Conservation (phyloP, 2,797 vertebrate species). For the Eremophila alpestris region DNA sequence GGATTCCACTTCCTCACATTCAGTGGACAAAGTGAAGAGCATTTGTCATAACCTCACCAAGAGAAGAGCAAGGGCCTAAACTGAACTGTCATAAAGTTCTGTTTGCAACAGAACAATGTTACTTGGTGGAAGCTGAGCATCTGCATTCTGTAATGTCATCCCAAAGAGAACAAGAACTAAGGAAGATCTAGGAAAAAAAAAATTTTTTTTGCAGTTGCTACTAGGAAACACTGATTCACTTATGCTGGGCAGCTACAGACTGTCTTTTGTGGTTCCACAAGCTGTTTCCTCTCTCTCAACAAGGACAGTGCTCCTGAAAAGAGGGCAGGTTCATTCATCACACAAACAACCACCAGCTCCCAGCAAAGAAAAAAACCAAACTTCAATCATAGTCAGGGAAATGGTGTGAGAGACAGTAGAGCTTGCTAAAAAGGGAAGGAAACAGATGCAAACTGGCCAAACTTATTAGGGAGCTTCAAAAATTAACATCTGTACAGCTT, state of each 20-base stretch:
- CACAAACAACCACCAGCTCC: neutral
- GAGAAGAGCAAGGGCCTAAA: neutral
- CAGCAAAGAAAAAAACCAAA: neutral
- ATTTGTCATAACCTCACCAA: neutral
- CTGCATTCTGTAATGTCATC: neutral
- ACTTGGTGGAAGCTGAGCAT: neutral
- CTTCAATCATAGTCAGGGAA: neutral
- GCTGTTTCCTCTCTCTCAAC: constrained; percentile 1
- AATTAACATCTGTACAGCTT: neutral
- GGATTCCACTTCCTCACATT: neutral
- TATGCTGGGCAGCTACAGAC: neutral
- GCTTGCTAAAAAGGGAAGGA: neutral
- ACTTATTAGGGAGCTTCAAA: neutral
- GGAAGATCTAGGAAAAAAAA: neutral
- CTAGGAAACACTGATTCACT: neutral
- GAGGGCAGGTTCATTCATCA: constrained; percentile 30
- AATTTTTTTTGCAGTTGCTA: neutral
- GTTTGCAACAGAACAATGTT: neutral
- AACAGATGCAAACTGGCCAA: neutral
- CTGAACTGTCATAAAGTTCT: neutral
- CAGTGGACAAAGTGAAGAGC: neutral
- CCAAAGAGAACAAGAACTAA: neutral
- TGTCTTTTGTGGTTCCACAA: neutral
- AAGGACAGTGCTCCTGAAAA: neutral
- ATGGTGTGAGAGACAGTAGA: neutral